Conservation (phyloP, 2,113 vertebrate genomes). For the Agapornis roseicollis region DNA sequence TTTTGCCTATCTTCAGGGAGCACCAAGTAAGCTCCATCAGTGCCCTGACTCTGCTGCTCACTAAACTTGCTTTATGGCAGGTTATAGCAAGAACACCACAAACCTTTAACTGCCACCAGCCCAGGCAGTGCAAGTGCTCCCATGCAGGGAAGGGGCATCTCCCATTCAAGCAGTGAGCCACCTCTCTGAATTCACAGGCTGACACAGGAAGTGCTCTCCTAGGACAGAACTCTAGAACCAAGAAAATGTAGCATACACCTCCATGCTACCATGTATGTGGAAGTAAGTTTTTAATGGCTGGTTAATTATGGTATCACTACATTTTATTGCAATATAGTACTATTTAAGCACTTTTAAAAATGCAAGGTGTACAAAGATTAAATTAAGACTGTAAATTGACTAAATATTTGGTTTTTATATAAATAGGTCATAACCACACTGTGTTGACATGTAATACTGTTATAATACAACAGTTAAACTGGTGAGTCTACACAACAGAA, state of each 20-base stretch:
- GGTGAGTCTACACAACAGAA: constrained; percentile 83
- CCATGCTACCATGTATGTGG: constrained; percentile 64
- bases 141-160: accelerated
- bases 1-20: neutral
- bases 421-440: constrained; percentile 91
- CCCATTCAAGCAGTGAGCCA: accelerated
- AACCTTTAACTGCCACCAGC: neutral
- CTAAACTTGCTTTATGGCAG: neutral
- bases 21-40: neutral
- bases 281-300: constrained; percentile 85
- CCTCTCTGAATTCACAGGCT: accelerated
- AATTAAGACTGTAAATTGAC: constrained; percentile 88
- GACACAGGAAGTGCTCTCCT: accelerated
- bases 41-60: neutral
- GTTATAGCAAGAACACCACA: neutral
- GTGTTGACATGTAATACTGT: constrained; percentile 90
- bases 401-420: constrained; percentile 95
- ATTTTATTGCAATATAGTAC: constrained; percentile 88
- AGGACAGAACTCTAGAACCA: neutral
- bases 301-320: constrained; percentile 86
- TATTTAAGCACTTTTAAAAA: constrained; percentile 89
- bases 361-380: constrained; percentile 88
- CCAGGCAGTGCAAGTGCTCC: accelerated
- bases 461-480: constrained; percentile 87
- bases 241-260: neutral